phyloP scores from a whole-genome alignment of 35 echinoderm and acorn worm genomes.

The Antedon bifida region DNA sequence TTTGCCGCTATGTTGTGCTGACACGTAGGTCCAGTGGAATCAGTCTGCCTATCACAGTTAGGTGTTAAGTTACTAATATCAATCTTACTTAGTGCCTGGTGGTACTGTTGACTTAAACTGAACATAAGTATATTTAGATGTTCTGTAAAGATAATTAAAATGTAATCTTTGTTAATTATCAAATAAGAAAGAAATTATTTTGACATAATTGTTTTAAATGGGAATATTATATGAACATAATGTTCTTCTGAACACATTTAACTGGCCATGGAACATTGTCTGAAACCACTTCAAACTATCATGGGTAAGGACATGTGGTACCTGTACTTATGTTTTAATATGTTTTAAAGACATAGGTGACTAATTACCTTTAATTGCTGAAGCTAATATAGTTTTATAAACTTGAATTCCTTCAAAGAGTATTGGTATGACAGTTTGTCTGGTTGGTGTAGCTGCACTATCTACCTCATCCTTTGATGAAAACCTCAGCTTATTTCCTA shows the following conservation, averaged over 20 bases:
- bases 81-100: constrained; percentile 38
- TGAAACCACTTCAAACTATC: too few relatives aligned
- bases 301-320: too few relatives aligned
- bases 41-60: not conserved
- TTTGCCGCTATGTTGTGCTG: constrained; percentile 62
- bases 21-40: constrained; percentile 21
- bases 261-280: too few relatives aligned
- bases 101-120: constrained; percentile 49
- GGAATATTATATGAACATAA: too few relatives aligned
- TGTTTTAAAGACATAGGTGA: too few relatives aligned
- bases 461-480: constrained; percentile 30
- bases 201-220: too few relatives aligned
- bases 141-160: constrained; percentile 29
- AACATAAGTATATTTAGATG: constrained; percentile 84
- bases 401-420: constrained; percentile 34
- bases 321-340: too few relatives aligned
- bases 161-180: not conserved
- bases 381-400: constrained; percentile 55
- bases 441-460: constrained; percentile 15
- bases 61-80: constrained; percentile 34
- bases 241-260: too few relatives aligned
- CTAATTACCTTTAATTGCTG: constrained; percentile 64
- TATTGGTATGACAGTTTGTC: constrained; percentile 38
- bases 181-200: too few relatives aligned
- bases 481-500: constrained; percentile 42